Conservation (phyloP, 2,113 vertebrate genomes). For the Abramis brama region DNA sequence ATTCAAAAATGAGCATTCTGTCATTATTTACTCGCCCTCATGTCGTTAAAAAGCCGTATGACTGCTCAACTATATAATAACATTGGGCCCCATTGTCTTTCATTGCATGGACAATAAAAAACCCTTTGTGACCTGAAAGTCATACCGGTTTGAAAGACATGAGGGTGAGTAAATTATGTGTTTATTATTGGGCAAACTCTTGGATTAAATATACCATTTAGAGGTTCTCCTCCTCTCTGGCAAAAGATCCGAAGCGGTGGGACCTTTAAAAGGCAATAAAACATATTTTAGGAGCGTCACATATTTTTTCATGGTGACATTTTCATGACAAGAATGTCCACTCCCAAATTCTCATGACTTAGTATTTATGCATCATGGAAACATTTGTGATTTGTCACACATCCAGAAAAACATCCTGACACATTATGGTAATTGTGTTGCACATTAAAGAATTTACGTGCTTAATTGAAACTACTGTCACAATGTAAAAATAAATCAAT, state of each 20-base stretch:
- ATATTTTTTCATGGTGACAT: not conserved
- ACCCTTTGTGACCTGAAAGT: no score
- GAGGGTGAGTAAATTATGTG: no score
- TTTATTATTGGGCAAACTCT: not conserved
- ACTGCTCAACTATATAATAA: no score
- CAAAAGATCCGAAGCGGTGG: conserved; percentile 93
- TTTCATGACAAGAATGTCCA: not conserved
- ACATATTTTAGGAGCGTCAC: not conserved
- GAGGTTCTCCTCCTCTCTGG: conserved; percentile 81
- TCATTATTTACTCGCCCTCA: no score
- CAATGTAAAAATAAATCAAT: not conserved
- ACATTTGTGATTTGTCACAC: not conserved
- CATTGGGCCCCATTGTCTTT: no score
- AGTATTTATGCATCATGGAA: not conserved
- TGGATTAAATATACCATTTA: conserved; percentile 84
- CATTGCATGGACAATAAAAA: no score
- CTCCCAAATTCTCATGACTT: not conserved
- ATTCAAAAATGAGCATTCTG: no score
- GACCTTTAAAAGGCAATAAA: conserved; percentile 82
- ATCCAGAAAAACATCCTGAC: not conserved
- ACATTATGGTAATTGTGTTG: not conserved
- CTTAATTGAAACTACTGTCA: not conserved
- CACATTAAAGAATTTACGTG: no score
- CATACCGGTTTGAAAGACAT: no score
- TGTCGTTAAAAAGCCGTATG: no score